A percentile compares a stretch with the other conserved stretches of the same genome.
These are phyloP conservation scores for Psittacula echo DNA, from an alignment of 2,797 vertebrate species.

Conservation along the genomic window DNA sequence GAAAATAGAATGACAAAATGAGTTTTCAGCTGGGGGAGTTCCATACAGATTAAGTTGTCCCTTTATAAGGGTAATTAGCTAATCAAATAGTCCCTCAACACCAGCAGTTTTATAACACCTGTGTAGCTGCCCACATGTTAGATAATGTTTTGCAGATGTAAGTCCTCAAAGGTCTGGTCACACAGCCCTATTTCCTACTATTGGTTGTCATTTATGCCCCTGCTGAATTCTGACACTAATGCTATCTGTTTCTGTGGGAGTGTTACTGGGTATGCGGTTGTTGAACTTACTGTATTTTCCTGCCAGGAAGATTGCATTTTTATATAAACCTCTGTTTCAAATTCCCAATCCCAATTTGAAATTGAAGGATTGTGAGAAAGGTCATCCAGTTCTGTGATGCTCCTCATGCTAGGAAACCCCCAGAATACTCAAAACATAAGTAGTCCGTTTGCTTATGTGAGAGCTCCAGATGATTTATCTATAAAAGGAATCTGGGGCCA, in stretches of 20 bases:
- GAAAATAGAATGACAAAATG: slow-evolving; percentile 50
- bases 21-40: slow-evolving; percentile 63
- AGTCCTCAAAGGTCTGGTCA: slow-evolving; percentile 20
- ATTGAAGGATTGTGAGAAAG: slow-evolving; percentile 22
- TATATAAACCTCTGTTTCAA: background rate
- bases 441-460: slow-evolving; percentile 5
- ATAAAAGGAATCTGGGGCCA: slow-evolving; percentile 45
- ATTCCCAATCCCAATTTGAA: slow-evolving; percentile 18
- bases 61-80: slow-evolving; percentile 76
- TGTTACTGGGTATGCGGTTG: background rate
- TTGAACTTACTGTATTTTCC: background rate
- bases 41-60: slow-evolving; percentile 67
- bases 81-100: slow-evolving; percentile 76
- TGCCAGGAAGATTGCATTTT: background rate
- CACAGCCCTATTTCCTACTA: background rate
- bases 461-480: slow-evolving; percentile 62
- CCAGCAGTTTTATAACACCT: slow-evolving; percentile 74
- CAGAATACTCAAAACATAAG: slow-evolving; percentile 41
- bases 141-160: slow-evolving; percentile 58
- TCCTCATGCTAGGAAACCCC: background rate
- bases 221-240: slow-evolving; percentile 4
- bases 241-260: slow-evolving; percentile 30
- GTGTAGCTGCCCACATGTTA: slow-evolving; percentile 54
- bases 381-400: background rate
- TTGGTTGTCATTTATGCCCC: slow-evolving; percentile 9